Evolutionary conservation across 2,888 invertebrate species (phyloP).

Genomic region (Limenitis camilla): DNA sequence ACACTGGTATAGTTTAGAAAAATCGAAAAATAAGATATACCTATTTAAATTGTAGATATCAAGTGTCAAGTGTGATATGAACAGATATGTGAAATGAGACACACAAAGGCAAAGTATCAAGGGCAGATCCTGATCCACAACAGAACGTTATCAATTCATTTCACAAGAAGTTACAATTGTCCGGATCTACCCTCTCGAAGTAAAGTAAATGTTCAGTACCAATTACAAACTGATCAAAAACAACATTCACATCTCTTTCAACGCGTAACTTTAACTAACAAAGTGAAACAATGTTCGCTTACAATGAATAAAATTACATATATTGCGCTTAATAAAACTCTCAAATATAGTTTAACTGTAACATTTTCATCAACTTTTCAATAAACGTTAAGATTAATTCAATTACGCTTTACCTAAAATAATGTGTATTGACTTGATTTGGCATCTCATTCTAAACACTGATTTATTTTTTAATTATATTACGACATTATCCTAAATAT

Average conservation of each 20-base stretch:
- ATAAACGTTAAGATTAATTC: slow-evolving; percentile 72
- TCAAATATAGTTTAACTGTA: slow-evolving; percentile 75
- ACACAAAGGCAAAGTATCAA: slow-evolving; percentile 14
- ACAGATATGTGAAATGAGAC: slow-evolving; percentile 48
- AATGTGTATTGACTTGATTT: slow-evolving; percentile 81
- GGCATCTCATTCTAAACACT: slow-evolving; percentile 76
- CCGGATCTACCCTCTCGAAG: not conserved
- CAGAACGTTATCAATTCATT: too few relatives aligned
- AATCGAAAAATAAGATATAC: slow-evolving; percentile 41
- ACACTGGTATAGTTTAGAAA: not conserved
- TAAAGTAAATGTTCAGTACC: slow-evolving; percentile 14
- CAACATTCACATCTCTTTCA: slow-evolving; percentile 57
- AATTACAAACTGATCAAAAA: slow-evolving; percentile 37
- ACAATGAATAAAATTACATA: slow-evolving; percentile 73
- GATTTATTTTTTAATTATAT: slow-evolving; percentile 66
- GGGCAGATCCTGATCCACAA: not conserved
- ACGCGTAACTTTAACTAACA: slow-evolving; percentile 74
- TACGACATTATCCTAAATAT: slow-evolving; percentile 69
- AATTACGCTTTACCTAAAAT: slow-evolving; percentile 75
- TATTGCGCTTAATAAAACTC: slow-evolving; percentile 74
- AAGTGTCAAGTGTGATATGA: slow-evolving; percentile 45
- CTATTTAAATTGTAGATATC: slow-evolving; percentile 48
- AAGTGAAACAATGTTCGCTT: slow-evolving; percentile 73
- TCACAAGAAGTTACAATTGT: not conserved
- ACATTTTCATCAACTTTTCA: slow-evolving; percentile 71